Evolutionary conservation across 2,888 invertebrate species (phyloP).

Genomic region (Acrocera orbiculus): DNA sequence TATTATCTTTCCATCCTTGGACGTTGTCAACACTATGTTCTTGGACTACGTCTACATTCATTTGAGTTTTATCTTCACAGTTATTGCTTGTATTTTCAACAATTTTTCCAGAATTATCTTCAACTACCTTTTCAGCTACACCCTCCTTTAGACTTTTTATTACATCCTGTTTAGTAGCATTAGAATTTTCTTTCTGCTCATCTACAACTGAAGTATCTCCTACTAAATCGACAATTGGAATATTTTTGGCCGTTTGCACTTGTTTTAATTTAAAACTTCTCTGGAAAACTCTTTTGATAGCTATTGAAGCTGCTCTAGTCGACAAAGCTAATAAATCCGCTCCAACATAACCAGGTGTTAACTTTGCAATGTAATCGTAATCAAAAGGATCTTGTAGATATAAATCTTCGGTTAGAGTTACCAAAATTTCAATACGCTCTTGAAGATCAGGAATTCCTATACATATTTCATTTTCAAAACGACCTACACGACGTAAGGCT

Average conservation of each 20-base stretch:
- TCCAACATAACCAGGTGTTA: constrained; percentile 92
- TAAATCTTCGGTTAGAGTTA: constrained; percentile 50
- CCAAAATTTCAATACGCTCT: constrained; percentile 63
- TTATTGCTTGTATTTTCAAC: background rate
- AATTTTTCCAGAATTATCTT: background rate
- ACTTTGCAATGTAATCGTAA: constrained; percentile 53
- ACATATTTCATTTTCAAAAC: constrained; percentile 86
- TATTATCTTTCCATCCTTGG: too few species aligned
- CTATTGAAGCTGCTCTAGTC: constrained; percentile 73
- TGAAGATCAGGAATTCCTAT: constrained; percentile 82
- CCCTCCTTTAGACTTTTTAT: background rate
- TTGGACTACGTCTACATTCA: too few species aligned
- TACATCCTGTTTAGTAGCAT: background rate
- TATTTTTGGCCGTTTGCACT: constrained; percentile 21
- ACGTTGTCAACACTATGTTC: too few species aligned
- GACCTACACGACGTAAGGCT: constrained; percentile 74
- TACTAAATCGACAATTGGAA: constrained; percentile 26
- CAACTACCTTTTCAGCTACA: background rate
- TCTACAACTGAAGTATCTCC: constrained; percentile 20
- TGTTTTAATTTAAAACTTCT: constrained; percentile 17
- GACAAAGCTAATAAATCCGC: constrained; percentile 78
- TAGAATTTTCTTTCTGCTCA: background rate
- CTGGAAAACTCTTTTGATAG: constrained; percentile 46
- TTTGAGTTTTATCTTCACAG: too few species aligned
- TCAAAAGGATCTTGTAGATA: constrained; percentile 52